phyloP scores from a whole-genome alignment of 2,113 vertebrate genomes.

The Tenebrosternarchus preto region DNA sequence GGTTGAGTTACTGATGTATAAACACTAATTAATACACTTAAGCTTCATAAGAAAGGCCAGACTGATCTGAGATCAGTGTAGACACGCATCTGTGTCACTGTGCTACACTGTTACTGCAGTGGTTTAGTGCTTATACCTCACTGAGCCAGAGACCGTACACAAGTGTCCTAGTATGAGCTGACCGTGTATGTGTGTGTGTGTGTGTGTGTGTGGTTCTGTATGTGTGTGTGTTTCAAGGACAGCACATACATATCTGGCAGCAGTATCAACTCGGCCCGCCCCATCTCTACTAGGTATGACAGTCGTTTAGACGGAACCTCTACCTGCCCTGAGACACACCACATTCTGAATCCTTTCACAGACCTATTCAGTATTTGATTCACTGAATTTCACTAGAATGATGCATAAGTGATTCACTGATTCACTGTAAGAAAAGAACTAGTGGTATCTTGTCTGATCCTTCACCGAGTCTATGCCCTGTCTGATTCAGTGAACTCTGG shows the following conservation, averaged over 20 bases:
- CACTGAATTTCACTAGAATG: too few species aligned
- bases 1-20: too few species aligned
- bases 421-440: neutral
- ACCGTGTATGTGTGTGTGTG: slow-evolving; percentile 8
- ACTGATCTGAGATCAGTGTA: too few species aligned
- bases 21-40: too few species aligned
- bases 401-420: neutral
- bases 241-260: slow-evolving; percentile 1
- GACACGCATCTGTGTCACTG: too few species aligned
- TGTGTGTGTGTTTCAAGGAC: slow-evolving; percentile 24
- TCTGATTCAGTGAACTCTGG: neutral
- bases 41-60: too few species aligned
- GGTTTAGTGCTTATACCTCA: too few species aligned
- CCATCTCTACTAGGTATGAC: neutral
- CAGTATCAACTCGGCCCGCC: neutral
- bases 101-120: too few species aligned
- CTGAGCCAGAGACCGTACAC: too few species aligned
- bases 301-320: neutral
- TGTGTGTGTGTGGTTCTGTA: neutral
- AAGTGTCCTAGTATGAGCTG: neutral
- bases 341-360: neutral
- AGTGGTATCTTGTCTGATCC: too few species aligned
- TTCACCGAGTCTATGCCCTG: neutral
- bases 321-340: slow-evolving; percentile 2
- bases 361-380: neutral